A percentile compares a stretch with the other conserved stretches of the same genome.
Conservation (phyloP, 1,140 invertebrate species). For the Temnothorax longispinosus region DNA sequence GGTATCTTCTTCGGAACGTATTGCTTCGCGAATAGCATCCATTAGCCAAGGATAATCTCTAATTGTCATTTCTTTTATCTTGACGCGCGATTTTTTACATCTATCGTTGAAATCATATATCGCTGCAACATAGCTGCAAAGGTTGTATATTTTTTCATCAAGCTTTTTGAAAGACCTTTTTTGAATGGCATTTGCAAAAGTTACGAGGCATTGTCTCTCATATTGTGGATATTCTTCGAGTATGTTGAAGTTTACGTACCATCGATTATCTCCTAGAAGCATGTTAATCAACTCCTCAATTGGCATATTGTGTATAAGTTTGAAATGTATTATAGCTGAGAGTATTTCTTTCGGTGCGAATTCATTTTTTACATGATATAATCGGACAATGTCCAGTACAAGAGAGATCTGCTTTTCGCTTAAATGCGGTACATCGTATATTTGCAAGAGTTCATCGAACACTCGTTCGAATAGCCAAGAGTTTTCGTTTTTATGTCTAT, state of each 20-base stretch:
- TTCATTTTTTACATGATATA: constrained; percentile 54
- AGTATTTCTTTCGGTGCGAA: not conserved
- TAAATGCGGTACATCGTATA: constrained; percentile 61
- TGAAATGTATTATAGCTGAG: constrained; percentile 62
- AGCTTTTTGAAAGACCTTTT: constrained; percentile 6
- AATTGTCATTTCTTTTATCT: constrained; percentile 53
- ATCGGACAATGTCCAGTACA: constrained; percentile 67
- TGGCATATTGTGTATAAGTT: constrained; percentile 53
- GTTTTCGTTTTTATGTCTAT: constrained; percentile 78
- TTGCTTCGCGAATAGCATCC: constrained; percentile 19
- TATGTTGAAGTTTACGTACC: constrained; percentile 61
- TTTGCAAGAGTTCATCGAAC: constrained; percentile 40
- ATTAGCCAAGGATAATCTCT: constrained; percentile 73
- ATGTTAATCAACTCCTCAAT: constrained; percentile 58
- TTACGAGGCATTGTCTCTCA: constrained; percentile 71
- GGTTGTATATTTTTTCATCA: not conserved
- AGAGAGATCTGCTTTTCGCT: constrained; percentile 58
- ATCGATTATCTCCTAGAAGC: constrained; percentile 26
- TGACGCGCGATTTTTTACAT: not conserved
- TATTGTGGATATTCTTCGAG: constrained; percentile 63
- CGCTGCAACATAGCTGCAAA: constrained; percentile 5
- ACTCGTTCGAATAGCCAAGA: constrained; percentile 31
- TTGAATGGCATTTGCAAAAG: not conserved
- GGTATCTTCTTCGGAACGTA: not conserved
- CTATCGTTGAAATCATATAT: constrained; percentile 74